Percentiles rank a stretch among this genome's conserved stretches.
These are phyloP conservation scores for Ips nitidus DNA, from an alignment of 1,140 invertebrate species.

Conservation along the genomic window DNA sequence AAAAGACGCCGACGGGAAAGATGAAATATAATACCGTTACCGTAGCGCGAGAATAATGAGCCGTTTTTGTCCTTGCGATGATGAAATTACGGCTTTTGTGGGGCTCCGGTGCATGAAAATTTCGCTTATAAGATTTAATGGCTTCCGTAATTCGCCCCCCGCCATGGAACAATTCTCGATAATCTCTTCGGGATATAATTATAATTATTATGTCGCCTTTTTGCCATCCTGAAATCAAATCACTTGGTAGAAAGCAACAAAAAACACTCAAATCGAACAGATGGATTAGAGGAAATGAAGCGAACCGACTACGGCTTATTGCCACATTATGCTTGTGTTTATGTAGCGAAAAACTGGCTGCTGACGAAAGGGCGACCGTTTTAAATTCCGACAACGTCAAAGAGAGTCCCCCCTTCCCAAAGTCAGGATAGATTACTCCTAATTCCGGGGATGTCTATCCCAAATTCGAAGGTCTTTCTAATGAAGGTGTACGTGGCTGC, in stretches of 20 bases:
- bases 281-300: no score
- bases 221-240: no score
- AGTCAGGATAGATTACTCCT: conserved; percentile 7
- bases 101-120: neutral
- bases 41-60: neutral
- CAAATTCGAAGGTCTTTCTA: conserved; percentile 5
- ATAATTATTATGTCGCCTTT: no score
- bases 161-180: neutral
- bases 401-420: neutral
- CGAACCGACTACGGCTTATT: no score
- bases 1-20: conserved; percentile 6
- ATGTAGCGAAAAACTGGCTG: no score
- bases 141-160: neutral
- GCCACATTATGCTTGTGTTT: no score
- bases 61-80: neutral
- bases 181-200: neutral
- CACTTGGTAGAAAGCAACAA: no score
- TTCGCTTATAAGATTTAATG: neutral
- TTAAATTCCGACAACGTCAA: conserved; percentile 3
- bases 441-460: conserved; percentile 6
- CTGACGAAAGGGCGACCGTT: neutral
- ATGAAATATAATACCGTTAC: conserved; percentile 9
- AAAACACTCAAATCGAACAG: no score
- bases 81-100: conserved; percentile 8
- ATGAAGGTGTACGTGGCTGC: conserved; percentile 12